These are phyloP conservation scores for Echinometra lucunter DNA, from an alignment of 53 echinoderm and acorn worm genomes.

Conservation along the genomic window DNA sequence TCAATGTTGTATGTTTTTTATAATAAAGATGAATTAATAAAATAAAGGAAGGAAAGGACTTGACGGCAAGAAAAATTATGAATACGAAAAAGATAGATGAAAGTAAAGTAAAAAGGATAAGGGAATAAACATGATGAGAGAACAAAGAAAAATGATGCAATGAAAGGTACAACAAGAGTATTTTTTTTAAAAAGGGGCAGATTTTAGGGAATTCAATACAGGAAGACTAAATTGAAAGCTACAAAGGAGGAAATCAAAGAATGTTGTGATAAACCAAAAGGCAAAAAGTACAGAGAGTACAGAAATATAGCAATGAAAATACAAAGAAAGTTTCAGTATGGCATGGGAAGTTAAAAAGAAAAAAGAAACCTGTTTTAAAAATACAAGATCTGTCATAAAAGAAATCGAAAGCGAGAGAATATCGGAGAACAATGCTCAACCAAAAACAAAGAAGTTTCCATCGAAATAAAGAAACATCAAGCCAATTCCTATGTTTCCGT, in stretches of 20 bases:
- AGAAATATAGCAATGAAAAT: not conserved
- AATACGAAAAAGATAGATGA: no score
- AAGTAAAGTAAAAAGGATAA: no score
- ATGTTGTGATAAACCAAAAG: not conserved
- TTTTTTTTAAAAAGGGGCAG: no score
- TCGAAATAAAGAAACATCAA: not conserved
- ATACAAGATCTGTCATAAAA: not conserved
- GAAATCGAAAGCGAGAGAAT: slow-evolving; percentile 7
- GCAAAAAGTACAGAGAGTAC: not conserved
- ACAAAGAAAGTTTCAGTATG: not conserved
- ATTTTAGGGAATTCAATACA: no score
- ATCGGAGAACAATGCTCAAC: not conserved
- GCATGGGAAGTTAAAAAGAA: not conserved
- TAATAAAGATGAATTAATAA: no score
- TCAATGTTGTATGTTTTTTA: no score
- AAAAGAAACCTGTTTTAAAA: not conserved
- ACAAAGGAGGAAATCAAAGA: not conserved
- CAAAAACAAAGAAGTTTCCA: not conserved
- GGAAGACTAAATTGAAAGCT: not conserved
- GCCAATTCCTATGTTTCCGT: not conserved
- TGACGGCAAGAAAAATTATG: no score
- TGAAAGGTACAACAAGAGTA: no score
- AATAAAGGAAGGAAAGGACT: no score
- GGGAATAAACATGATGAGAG: no score
- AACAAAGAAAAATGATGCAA: no score